Conservation (phyloP, 1,140 invertebrate genomes). For the Solen grandis region DNA sequence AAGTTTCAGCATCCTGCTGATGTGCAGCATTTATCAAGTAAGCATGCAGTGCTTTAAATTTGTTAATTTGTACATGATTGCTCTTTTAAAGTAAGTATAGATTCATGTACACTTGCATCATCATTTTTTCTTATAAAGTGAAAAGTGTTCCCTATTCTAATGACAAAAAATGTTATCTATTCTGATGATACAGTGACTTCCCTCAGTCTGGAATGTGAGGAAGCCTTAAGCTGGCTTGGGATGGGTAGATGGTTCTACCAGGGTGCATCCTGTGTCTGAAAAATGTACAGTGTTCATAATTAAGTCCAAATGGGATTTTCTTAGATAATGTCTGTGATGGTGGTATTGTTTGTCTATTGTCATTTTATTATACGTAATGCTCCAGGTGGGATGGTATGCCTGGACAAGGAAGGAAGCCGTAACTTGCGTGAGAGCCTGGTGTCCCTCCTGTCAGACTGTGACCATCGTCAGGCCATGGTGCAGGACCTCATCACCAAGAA, state of each 20-base stretch:
- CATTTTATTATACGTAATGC: not conserved
- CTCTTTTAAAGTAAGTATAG: not conserved
- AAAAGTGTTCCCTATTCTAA: too few relatives aligned
- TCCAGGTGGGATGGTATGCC: conserved; percentile 24
- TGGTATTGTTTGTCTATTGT: not conserved
- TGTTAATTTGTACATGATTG: not conserved
- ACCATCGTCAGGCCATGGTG: conserved; percentile 71
- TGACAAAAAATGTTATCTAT: too few relatives aligned
- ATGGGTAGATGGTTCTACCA: not conserved
- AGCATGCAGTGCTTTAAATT: not conserved
- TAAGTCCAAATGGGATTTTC: not conserved
- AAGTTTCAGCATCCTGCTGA: conserved; percentile 47
- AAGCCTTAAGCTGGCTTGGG: not conserved
- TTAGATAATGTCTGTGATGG: not conserved
- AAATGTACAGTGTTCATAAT: not conserved
- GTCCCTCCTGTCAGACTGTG: conserved; percentile 71
- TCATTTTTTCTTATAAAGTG: not conserved
- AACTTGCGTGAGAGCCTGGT: conserved; percentile 19
- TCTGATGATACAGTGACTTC: not conserved
- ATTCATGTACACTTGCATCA: not conserved
- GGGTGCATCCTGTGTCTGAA: not conserved
- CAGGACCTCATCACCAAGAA: conserved; percentile 76
- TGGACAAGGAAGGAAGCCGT: conserved; percentile 29
- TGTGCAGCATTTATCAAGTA: conserved; percentile 49
- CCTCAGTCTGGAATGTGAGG: not conserved